Base-by-base conservation (phyloP, 2,888 invertebrate genomes). In the Luperina testacea region DNA sequence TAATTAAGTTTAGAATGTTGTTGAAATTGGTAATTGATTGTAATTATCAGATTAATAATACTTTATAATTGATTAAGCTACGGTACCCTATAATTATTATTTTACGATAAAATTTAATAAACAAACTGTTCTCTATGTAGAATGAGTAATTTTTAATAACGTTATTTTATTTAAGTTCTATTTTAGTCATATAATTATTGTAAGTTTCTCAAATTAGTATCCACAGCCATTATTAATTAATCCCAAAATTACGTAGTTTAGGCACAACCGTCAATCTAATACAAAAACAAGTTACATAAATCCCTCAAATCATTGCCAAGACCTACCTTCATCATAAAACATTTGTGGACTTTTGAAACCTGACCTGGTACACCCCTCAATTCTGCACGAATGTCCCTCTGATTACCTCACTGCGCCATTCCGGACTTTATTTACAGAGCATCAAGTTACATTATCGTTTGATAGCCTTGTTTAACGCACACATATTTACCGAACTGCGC, bases 401-500 rank as follows among this genome's bases (percentile, higher is more conserved):
- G 61, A 80, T 68, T 65, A 81, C 71, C 57, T 69, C 68, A 71
- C 57, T 69, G 65, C 53, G n/a, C 72, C 59, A 87, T 72, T 65
- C 61, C 64, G 5, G 45, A 72, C 85, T 80, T 83, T 86, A 86
- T 77, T 75, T 73, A 74, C 75, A 79, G 53, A 64, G 77, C 63
- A 59, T 77, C 67, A 84, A 71, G 87, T 77, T 80, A 81, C 85
- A 85, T 75, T 69, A 72, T 84, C 72, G 72, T 75, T 80, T 86
- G 86, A 86, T 82, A 78, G 78, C 61, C 78, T 63, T 83, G 87
- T 83, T 64, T 72, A 63, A 86, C 87, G 71, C 87, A 77, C 87
- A 87, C 74, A 77, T 77, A 69, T 80, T 83, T 72, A 51, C 57
- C n/a, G 42, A 77, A 74, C 69, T 84, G 72, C 61, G 72, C 73